A percentile compares a stretch with the other conserved stretches of the same genome.
phyloP scores from a whole-genome alignment of 2,113 vertebrate species.

The Athene noctua region DNA sequence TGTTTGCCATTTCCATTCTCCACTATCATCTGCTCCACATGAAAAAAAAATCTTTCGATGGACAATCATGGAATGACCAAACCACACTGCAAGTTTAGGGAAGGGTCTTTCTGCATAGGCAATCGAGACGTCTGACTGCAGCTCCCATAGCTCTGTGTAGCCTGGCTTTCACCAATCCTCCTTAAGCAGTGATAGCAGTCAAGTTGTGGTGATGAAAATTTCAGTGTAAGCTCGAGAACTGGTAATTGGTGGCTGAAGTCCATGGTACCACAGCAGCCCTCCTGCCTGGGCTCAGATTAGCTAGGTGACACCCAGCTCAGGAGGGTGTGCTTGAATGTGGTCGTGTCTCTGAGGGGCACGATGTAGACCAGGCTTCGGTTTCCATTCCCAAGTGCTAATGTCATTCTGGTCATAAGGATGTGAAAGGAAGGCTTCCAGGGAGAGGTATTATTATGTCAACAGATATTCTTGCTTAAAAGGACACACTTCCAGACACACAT shows the following conservation, averaged over 20 bases:
- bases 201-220: neutral
- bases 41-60: neutral
- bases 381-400: neutral
- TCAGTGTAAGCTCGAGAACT: neutral
- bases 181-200: rapidly evolving
- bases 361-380: rapidly evolving
- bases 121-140: rapidly evolving
- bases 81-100: neutral
- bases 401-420: neutral
- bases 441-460: neutral
- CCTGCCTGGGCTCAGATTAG: neutral
- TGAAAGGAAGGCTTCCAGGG: neutral
- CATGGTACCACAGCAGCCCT: neutral
- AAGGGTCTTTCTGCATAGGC: neutral
- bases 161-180: neutral
- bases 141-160: neutral
- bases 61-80: neutral
- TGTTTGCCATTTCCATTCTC: neutral
- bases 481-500: neutral
- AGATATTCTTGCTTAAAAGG: neutral
- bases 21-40: neutral
- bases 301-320: neutral
- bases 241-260: neutral
- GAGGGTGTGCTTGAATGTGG: rapidly evolving
- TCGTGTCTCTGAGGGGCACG: neutral